Conservation (phyloP, 2,888 invertebrate genomes). For the Apamea monoglypha region DNA sequence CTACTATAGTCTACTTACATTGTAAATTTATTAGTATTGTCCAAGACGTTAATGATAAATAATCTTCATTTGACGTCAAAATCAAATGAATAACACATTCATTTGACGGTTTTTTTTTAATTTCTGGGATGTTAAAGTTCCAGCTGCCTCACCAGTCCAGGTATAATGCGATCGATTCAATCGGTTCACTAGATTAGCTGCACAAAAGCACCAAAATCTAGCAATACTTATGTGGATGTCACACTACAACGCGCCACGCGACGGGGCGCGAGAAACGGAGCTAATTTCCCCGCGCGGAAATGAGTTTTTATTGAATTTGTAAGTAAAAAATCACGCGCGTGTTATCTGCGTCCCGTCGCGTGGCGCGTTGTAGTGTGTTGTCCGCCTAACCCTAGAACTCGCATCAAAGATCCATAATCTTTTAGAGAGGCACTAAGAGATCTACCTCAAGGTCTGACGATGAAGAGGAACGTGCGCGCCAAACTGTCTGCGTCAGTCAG, state of each 20-base stretch:
- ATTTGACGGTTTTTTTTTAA: neutral
- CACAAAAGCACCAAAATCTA: neutral
- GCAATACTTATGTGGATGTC: neutral
- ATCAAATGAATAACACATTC: neutral
- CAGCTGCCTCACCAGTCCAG: neutral
- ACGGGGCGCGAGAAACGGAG: neutral
- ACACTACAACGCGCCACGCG: neutral
- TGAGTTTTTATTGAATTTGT: neutral
- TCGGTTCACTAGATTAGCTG: neutral
- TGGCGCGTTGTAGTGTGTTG: neutral
- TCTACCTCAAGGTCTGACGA: slow-evolving; percentile 92
- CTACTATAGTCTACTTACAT: neutral
- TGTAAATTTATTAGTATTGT: neutral
- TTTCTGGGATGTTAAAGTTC: neutral
- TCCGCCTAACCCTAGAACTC: neutral
- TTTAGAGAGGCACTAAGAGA: slow-evolving; percentile 92
- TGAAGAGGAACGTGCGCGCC: slow-evolving; percentile 92
- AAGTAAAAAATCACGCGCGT: neutral
- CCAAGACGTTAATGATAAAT: neutral
- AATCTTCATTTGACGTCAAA: neutral
- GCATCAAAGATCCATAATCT: neutral
- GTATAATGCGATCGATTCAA: neutral
- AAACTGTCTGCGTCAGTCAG: slow-evolving; percentile 91
- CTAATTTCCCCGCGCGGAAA: neutral
- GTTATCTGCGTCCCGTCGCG: neutral